These are phyloP conservation scores for Pomatostomus ruficeps DNA, from an alignment of 2,113 vertebrate species.

Conservation along the genomic window DNA sequence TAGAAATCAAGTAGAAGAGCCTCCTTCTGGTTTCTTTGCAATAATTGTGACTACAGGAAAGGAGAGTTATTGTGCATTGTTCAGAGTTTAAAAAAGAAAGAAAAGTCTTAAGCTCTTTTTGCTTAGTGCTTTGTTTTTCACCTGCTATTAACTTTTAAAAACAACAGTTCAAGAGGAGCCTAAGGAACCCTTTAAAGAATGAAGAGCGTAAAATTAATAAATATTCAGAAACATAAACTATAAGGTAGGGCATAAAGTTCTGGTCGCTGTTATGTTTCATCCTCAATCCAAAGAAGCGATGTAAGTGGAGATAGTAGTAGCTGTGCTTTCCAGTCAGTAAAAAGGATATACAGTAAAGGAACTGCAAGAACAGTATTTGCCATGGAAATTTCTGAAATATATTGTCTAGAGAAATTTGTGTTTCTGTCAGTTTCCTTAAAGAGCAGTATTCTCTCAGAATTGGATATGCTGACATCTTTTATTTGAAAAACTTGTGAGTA, in stretches of 20 bases:
- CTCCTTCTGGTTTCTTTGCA: neutral
- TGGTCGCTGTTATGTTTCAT: neutral
- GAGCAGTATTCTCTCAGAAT: neutral
- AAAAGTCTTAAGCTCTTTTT: neutral
- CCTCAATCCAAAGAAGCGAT: neutral
- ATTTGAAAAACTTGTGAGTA: neutral
- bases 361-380: neutral
- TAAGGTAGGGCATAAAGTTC: neutral
- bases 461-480: neutral
- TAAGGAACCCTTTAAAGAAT: neutral
- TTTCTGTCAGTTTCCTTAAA: neutral
- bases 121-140: constrained; percentile 8
- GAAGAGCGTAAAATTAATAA: neutral
- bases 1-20: neutral
- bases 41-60: neutral
- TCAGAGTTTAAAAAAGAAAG: neutral
- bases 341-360: neutral
- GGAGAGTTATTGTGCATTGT: constrained; percentile 22
- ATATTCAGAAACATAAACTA: neutral
- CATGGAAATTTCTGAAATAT: neutral
- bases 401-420: neutral
- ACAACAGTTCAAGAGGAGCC: neutral
- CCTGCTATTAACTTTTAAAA: neutral
- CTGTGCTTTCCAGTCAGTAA: neutral
- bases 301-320: neutral